Conservation (phyloP, 2,888 invertebrate species). For the Ptilodon capucinus region DNA sequence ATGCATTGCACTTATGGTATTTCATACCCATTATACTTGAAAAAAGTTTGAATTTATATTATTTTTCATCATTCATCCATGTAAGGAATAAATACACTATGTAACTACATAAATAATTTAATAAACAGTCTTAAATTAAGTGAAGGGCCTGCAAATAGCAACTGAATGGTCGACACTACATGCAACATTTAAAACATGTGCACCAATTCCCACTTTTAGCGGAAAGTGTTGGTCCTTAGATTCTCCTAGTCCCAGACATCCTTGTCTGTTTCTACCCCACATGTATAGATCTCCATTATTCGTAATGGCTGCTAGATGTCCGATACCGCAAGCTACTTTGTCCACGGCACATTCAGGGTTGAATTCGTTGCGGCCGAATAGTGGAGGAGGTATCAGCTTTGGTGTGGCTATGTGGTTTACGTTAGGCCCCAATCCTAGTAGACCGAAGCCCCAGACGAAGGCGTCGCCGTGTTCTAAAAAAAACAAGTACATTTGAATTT, state of each 20-base stretch:
- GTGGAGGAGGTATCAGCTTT: slow-evolving; percentile 87
- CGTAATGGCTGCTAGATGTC: slow-evolving; percentile 90
- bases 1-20: no score
- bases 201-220: slow-evolving; percentile 90
- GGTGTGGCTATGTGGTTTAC: slow-evolving; percentile 86
- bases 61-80: no score
- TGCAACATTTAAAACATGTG: slow-evolving; percentile 86
- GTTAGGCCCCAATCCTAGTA: slow-evolving; percentile 94
- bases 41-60: no score
- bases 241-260: slow-evolving; percentile 92
- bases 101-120: slow-evolving; percentile 22
- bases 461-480: slow-evolving; percentile 89
- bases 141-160: slow-evolving; percentile 88
- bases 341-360: slow-evolving; percentile 86
- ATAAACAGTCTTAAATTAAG: slow-evolving; percentile 50
- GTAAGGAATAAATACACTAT: slow-evolving; percentile 14
- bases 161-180: slow-evolving; percentile 95
- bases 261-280: slow-evolving; percentile 95
- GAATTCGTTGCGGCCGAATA: slow-evolving; percentile 94
- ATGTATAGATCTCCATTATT: slow-evolving; percentile 92
- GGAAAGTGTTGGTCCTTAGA: slow-evolving; percentile 94
- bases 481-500: slow-evolving; percentile 22
- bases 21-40: no score
- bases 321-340: slow-evolving; percentile 87
- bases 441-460: slow-evolving; percentile 97